phyloP scores from a whole-genome alignment of 2,797 vertebrate species.

The Sebastes kiyomatsui region DNA sequence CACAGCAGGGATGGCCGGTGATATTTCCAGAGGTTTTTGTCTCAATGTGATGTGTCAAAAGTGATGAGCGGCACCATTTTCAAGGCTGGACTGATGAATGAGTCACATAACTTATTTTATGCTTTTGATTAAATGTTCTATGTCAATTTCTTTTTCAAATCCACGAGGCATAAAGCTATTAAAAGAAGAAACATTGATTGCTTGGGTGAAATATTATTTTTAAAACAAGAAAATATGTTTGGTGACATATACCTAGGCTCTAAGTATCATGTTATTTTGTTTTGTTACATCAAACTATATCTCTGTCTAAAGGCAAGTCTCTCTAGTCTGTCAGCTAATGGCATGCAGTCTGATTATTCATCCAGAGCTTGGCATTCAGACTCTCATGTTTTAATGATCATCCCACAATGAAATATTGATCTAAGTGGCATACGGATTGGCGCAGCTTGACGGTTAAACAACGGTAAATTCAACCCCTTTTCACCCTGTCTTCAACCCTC shows the following conservation, averaged over 20 bases:
- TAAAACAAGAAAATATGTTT: neutral
- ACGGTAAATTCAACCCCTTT: constrained; percentile 55
- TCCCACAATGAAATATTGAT: constrained; percentile 80
- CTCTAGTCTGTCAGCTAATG: constrained; percentile 27
- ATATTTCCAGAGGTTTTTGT: constrained; percentile 71
- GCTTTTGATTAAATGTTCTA: constrained; percentile 30
- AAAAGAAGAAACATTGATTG: neutral
- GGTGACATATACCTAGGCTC: neutral
- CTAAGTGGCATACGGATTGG: constrained; percentile 62
- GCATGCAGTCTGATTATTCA: constrained; percentile 68
- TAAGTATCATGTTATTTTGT: neutral
- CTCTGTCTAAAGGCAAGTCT: constrained; percentile 27
- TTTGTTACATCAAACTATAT: constrained; percentile 2
- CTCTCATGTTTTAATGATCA: constrained; percentile 83
- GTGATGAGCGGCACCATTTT: constrained; percentile 59
- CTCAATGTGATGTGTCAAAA: constrained; percentile 58
- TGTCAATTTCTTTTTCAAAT: constrained; percentile 29
- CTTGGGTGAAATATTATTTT: constrained; percentile 17
- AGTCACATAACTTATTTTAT: constrained; percentile 28
- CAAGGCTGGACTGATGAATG: constrained; percentile 53
- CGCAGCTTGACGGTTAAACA: constrained; percentile 68
- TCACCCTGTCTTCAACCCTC: constrained; percentile 17
- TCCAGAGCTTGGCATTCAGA: constrained; percentile 69
- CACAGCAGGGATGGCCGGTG: constrained; percentile 67
- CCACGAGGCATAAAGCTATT: neutral